These are phyloP conservation scores for Lepidocyrtoides sp. DNA, from an alignment of 2,888 invertebrate species.

Conservation along the genomic window DNA sequence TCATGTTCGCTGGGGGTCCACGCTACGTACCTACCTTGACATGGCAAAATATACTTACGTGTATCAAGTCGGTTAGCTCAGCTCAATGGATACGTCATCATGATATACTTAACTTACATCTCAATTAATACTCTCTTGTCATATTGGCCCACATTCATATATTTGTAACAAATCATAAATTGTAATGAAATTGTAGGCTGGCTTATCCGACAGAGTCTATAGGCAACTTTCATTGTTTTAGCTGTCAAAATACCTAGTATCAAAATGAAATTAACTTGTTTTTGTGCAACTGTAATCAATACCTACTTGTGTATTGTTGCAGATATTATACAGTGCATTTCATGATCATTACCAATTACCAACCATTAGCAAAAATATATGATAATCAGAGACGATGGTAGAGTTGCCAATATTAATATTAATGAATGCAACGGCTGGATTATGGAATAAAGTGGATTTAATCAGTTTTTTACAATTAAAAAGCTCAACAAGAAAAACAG, in stretches of 20 bases:
- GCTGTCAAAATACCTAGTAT: background rate
- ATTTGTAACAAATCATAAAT: background rate
- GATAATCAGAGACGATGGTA: background rate
- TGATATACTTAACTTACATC: background rate
- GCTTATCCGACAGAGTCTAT: background rate
- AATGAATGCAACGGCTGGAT: constrained; percentile 5
- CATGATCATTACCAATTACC: constrained; percentile 43
- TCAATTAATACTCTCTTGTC: background rate
- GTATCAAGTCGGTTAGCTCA: background rate
- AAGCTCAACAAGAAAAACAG: background rate
- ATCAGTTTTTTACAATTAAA: background rate
- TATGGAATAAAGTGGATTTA: background rate
- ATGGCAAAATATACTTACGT: background rate
- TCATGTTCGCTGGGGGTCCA: too few species aligned
- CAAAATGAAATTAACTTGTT: background rate
- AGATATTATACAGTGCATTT: background rate
- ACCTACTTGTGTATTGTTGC: background rate
- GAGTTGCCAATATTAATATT: constrained; percentile 22
- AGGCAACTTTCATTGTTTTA: constrained; percentile 33
- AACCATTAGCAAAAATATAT: background rate
- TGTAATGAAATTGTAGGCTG: background rate
- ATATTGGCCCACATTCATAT: constrained; percentile 26
- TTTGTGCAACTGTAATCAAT: background rate
- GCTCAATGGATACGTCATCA: background rate
- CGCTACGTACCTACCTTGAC: background rate